Conservation (phyloP, 2,113 vertebrate species). For the Pyxicephalus adspersus region DNA sequence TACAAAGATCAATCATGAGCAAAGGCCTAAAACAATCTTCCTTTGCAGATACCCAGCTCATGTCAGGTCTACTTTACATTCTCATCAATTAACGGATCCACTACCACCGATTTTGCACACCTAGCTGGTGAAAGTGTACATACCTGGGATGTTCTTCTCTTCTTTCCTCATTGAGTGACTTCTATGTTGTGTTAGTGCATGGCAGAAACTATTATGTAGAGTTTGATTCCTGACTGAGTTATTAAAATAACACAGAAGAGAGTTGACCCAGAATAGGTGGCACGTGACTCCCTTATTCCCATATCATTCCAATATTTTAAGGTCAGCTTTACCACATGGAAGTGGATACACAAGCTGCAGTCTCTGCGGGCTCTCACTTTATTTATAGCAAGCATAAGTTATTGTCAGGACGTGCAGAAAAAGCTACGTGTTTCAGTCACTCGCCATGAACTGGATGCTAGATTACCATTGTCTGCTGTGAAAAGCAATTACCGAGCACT, state of each 20-base stretch:
- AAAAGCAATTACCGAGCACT: conserved; percentile 32
- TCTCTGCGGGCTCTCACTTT: neutral
- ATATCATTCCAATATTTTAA: conserved; percentile 6
- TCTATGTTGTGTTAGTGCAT: too few species aligned
- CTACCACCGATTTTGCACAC: too few species aligned
- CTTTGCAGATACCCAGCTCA: too few species aligned
- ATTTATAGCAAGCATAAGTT: conserved; percentile 25
- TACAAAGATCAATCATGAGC: too few species aligned
- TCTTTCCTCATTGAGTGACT: too few species aligned
- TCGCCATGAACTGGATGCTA: conserved; percentile 3
- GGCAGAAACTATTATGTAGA: neutral
- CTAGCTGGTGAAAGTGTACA: too few species aligned
- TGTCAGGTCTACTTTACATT: too few species aligned
- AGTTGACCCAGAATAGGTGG: conserved; percentile 18
- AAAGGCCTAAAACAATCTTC: too few species aligned
- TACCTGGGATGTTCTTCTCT: too few species aligned
- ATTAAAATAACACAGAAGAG: neutral
- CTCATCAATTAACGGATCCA: too few species aligned
- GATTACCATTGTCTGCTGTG: conserved; percentile 35
- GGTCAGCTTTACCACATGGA: conserved; percentile 4
- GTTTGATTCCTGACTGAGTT: neutral
- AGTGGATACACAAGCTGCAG: neutral
- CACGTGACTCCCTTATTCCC: conserved; percentile 9
- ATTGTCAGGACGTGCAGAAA: neutral
- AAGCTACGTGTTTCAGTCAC: conserved; percentile 3